phyloP scores from a whole-genome alignment of 2,888 invertebrate species.

The Allolobophora icterica region DNA sequence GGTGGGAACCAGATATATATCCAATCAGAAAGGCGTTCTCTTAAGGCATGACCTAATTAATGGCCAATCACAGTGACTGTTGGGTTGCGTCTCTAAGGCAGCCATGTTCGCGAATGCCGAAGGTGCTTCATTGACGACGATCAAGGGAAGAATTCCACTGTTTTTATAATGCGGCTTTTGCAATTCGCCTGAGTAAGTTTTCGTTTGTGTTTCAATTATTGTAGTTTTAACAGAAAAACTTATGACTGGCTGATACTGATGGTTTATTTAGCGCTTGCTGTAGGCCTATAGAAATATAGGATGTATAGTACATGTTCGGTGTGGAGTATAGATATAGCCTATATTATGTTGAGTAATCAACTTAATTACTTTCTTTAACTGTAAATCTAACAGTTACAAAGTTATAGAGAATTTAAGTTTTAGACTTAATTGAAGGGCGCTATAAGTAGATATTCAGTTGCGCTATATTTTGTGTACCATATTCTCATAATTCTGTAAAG shows the following conservation, averaged over 20 bases:
- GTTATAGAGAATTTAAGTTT: no score
- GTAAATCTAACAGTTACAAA: no score
- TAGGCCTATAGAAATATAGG: not conserved
- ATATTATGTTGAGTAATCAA: no score
- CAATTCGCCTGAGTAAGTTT: not conserved
- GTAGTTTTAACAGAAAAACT: not conserved
- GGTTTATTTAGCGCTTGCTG: not conserved
- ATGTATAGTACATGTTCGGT: no score
- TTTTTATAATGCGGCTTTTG: not conserved
- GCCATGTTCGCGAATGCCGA: not conserved
- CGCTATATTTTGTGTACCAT: no score
- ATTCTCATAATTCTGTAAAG: no score
- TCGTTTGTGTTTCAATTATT: not conserved
- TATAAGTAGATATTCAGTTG: not conserved
- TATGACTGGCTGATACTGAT: not conserved
- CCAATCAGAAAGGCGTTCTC: not conserved
- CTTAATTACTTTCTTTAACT: no score
- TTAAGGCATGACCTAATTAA: not conserved
- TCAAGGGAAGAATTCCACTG: not conserved
- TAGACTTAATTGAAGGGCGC: not conserved
- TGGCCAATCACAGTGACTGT: slow-evolving; percentile 17
- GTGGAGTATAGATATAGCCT: no score
- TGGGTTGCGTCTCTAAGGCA: not conserved
- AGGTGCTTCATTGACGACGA: not conserved
- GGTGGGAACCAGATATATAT: no score